These are phyloP conservation scores for Perithous albicinctus DNA, from an alignment of 2,888 invertebrate genomes.

Conservation along the genomic window DNA sequence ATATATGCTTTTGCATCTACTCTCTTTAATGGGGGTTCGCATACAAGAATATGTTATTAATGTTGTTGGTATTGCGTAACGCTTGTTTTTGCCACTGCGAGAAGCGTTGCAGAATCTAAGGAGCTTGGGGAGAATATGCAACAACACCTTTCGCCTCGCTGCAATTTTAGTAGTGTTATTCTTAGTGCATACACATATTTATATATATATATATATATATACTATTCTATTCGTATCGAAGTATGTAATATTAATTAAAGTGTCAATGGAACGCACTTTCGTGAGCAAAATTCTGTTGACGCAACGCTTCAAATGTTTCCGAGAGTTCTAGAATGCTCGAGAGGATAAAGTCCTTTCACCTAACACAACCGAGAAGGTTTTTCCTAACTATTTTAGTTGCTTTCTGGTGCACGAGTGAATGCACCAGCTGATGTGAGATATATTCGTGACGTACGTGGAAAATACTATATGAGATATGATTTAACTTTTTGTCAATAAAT, in stretches of 20 bases:
- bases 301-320: neutral
- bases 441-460: neutral
- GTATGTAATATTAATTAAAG: neutral
- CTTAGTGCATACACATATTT: too few relatives aligned
- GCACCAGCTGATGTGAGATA: neutral
- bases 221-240: neutral
- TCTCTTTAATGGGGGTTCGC: too few relatives aligned
- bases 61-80: neutral
- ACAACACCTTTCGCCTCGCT: slow-evolving; percentile 1
- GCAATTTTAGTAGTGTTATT: too few relatives aligned
- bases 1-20: too few relatives aligned
- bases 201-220: too few relatives aligned
- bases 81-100: neutral
- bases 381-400: slow-evolving; percentile 4
- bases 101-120: neutral
- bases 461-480: too few relatives aligned
- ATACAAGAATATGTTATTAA: neutral
- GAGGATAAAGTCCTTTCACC: slow-evolving; percentile 48
- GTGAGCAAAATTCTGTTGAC: slow-evolving; percentile 27
- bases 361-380: neutral
- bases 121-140: neutral
- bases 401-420: neutral
- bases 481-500: too few relatives aligned
- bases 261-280: slow-evolving; percentile 30
- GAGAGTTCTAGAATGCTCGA: slow-evolving; percentile 18